Evolutionary conservation across 2,888 invertebrate species (phyloP).

Genomic region (Rhorus exstirpatorius): DNA sequence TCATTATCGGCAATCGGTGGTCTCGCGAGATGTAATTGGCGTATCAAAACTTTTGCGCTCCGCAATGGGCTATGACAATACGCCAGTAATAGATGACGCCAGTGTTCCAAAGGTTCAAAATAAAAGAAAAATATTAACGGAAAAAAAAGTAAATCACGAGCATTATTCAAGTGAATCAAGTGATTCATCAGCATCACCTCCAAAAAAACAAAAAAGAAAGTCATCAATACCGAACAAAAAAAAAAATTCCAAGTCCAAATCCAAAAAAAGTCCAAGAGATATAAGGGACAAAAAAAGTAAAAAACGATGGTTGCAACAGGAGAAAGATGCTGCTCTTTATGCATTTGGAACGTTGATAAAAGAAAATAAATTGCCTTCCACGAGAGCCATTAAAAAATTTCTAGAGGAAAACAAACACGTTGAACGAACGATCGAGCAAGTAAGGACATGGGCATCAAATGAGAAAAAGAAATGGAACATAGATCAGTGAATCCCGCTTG

Average conservation of each 20-base stretch:
- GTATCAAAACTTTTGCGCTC: slow-evolving; percentile 29
- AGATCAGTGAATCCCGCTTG: not conserved
- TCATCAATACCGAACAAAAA: slow-evolving; percentile 6
- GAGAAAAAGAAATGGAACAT: slow-evolving; percentile 41
- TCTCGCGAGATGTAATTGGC: too few species aligned
- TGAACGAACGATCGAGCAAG: slow-evolving; percentile 34
- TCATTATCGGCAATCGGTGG: too few species aligned
- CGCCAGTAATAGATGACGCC: slow-evolving; percentile 15
- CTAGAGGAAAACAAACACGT: not conserved
- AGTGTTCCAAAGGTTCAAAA: not conserved
- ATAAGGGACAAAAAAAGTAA: not conserved
- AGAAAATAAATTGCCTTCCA: slow-evolving; percentile 22
- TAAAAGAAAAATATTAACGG: not conserved
- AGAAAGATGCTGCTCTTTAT: slow-evolving; percentile 11
- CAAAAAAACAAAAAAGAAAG: slow-evolving; percentile 5
- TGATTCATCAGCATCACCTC: slow-evolving; percentile 12
- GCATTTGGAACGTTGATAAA: slow-evolving; percentile 12
- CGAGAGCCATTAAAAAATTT: slow-evolving; percentile 6
- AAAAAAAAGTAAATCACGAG: slow-evolving; percentile 13
- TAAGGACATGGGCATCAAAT: slow-evolving; percentile 32
- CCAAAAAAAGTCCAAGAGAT: too few species aligned
- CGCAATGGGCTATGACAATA: slow-evolving; percentile 70
- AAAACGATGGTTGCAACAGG: slow-evolving; percentile 22
- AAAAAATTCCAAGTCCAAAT: slow-evolving; percentile 6
- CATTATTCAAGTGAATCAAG: slow-evolving; percentile 3